Percentiles rank a stretch among this genome's conserved stretches.
Conservation (phyloP, 2,113 vertebrate species). For the Esox niger region DNA sequence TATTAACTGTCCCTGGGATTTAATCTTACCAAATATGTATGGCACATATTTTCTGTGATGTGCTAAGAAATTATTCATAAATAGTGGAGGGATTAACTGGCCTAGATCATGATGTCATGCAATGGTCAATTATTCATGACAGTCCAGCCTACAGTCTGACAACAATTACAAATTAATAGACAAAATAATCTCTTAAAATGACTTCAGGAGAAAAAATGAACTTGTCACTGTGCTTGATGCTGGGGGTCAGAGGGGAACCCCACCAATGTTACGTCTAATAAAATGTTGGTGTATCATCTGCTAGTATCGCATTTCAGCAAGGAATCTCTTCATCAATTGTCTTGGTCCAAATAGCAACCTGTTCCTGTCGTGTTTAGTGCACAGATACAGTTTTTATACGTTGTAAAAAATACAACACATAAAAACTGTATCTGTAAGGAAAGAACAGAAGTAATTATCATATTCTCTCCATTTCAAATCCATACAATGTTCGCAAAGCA, state of each 20-base stretch:
- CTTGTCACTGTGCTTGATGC: slow-evolving; percentile 86
- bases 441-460: too few relatives aligned
- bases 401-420: too few relatives aligned
- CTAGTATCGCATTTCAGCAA: too few relatives aligned
- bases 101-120: too few relatives aligned
- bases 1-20: background rate
- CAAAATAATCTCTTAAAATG: background rate
- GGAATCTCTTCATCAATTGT: too few relatives aligned
- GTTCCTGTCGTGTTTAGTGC: too few relatives aligned
- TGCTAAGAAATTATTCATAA: slow-evolving; percentile 1
- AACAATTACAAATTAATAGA: too few relatives aligned
- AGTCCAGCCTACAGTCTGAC: background rate
- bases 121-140: background rate
- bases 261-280: background rate
- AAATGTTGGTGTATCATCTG: too few relatives aligned
- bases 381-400: too few relatives aligned
- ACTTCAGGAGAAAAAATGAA: slow-evolving; percentile 58
- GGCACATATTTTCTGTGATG: background rate
- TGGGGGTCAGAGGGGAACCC: slow-evolving; percentile 43
- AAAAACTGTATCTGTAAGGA: too few relatives aligned
- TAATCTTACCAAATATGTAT: background rate
- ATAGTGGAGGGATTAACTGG: background rate
- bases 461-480: slow-evolving; percentile 1
- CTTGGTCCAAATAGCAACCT: too few relatives aligned
- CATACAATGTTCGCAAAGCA: background rate